Conservation (phyloP, 2,888 invertebrate species). For the Ecdyonurus torrentis region DNA sequence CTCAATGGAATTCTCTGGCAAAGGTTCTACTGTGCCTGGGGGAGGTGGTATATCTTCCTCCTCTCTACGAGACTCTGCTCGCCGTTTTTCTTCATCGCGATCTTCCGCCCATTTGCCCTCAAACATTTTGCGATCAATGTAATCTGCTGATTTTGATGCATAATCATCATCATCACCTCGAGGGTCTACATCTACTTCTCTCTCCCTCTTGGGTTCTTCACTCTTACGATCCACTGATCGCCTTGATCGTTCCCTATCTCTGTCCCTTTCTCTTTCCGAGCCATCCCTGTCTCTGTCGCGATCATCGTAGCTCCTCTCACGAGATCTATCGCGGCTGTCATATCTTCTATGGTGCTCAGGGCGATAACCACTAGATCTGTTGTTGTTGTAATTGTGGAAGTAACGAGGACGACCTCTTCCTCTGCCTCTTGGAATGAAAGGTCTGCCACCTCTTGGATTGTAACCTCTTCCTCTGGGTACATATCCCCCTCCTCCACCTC, state of each 20-base stretch:
- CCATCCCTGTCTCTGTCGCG: constrained; percentile 45
- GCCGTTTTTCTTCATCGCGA: constrained; percentile 25
- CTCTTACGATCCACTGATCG: constrained; percentile 22
- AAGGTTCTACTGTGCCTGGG: background rate
- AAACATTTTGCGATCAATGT: constrained; percentile 24
- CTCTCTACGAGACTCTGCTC: constrained; percentile 11
- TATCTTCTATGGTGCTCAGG: constrained; percentile 23
- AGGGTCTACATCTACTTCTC: constrained; percentile 38
- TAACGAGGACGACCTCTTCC: constrained; percentile 25
- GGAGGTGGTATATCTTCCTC: constrained; percentile 9
- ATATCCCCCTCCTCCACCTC: constrained; percentile 28
- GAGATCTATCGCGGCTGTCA: background rate
- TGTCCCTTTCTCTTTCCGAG: constrained; percentile 23
- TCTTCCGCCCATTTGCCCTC: constrained; percentile 49
- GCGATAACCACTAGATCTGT: constrained; percentile 13
- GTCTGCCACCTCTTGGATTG: constrained; percentile 16
- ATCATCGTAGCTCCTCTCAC: constrained; percentile 33
- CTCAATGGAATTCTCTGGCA: constrained; percentile 25
- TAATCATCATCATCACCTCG: background rate
- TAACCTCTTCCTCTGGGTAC: constrained; percentile 11
- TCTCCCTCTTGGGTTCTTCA: constrained; percentile 35
- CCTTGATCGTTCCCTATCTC: constrained; percentile 18
- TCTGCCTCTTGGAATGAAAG: constrained; percentile 22
- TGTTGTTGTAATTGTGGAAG: constrained; percentile 23
- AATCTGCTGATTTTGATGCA: background rate